A percentile compares a stretch with the other conserved stretches of the same genome.
Conservation (phyloP, 2,113 vertebrate species). For the Mesoclemmys tuberculata region DNA sequence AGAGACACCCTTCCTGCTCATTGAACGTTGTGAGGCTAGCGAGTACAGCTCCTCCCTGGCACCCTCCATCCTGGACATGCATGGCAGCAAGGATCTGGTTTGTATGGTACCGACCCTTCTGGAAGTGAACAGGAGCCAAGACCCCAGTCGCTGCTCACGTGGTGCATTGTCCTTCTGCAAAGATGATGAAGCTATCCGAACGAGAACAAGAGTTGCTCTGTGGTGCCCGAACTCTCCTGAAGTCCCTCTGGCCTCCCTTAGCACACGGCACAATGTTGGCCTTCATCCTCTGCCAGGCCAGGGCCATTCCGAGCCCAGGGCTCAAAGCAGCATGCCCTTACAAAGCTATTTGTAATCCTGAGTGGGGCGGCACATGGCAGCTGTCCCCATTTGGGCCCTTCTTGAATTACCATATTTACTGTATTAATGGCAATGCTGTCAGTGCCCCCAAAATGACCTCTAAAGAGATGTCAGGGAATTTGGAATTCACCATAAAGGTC, state of each 20-base stretch:
- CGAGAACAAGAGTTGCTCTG: background rate
- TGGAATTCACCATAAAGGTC: background rate
- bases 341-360: background rate
- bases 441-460: background rate
- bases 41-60: background rate
- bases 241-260: background rate
- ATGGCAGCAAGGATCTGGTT: rapidly evolving
- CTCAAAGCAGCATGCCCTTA: background rate
- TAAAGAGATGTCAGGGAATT: background rate
- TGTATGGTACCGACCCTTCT: background rate
- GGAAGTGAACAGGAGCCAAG: background rate
- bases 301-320: background rate
- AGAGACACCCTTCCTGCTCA: background rate
- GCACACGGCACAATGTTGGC: background rate
- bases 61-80: background rate
- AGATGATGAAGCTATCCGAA: background rate
- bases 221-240: background rate
- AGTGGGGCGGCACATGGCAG: rapidly evolving
- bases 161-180: rapidly evolving
- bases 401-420: background rate
- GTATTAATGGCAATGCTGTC: background rate
- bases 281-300: background rate
- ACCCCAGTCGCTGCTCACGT: background rate
- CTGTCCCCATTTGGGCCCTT: rapidly evolving
- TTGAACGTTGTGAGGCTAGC: background rate